Evolutionary conservation across 2,888 invertebrate species (phyloP).

Genomic region (Drosophila mimetica): DNA sequence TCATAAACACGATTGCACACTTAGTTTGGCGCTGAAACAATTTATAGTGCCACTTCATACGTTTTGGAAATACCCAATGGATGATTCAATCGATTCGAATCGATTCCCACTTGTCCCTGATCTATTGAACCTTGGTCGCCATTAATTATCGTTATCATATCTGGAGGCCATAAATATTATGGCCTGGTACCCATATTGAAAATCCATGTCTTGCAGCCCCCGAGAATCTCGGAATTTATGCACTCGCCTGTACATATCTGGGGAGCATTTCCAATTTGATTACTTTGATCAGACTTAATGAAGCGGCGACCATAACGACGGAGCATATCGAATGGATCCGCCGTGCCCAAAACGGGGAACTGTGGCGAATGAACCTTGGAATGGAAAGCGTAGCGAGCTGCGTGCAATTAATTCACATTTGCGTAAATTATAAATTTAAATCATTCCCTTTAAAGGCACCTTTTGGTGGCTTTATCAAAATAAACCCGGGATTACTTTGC

Average conservation of each 20-base stretch:
- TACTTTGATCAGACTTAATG: slow-evolving; percentile 32
- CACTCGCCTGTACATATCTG: slow-evolving; percentile 10
- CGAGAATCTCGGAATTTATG: slow-evolving; percentile 9
- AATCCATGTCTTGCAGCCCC: slow-evolving; percentile 3
- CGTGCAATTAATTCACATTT: slow-evolving; percentile 50
- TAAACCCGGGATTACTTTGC: not conserved
- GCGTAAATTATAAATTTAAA: slow-evolving; percentile 26
- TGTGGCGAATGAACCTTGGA: slow-evolving; percentile 49
- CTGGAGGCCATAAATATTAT: slow-evolving; percentile 6
- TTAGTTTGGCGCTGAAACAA: not conserved
- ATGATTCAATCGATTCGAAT: slow-evolving; percentile 9
- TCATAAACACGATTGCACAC: slow-evolving; percentile 10
- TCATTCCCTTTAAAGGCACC: slow-evolving; percentile 6
- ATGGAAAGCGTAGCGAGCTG: slow-evolving; percentile 21
- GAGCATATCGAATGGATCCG: slow-evolving; percentile 48
- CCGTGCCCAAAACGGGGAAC: slow-evolving; percentile 40
- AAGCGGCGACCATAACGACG: slow-evolving; percentile 33
- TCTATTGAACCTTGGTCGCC: slow-evolving; percentile 6
- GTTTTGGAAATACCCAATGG: slow-evolving; percentile 4
- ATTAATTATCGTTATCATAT: slow-evolving; percentile 29
- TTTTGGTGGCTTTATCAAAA: not conserved
- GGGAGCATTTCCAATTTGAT: slow-evolving; percentile 39
- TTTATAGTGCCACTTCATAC: slow-evolving; percentile 10
- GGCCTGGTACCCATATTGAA: slow-evolving; percentile 1
- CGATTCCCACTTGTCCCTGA: not conserved